Conservation (phyloP, 1,140 invertebrate genomes). For the Sitodiplosis mosellana region DNA sequence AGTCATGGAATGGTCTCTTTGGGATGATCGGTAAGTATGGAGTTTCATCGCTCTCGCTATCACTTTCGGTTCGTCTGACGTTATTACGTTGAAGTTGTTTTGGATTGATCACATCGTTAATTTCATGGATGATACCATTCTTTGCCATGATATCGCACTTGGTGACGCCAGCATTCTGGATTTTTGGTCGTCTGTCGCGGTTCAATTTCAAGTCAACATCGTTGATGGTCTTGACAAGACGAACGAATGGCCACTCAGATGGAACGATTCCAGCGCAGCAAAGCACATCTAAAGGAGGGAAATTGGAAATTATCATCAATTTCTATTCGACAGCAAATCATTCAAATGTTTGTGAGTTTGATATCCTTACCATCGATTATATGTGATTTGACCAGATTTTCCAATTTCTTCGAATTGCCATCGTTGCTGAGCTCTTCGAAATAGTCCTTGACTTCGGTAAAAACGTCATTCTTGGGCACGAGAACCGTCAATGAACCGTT, state of each 20-base stretch:
- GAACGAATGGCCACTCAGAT: slow-evolving; percentile 32
- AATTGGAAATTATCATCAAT: background rate
- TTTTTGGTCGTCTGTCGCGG: slow-evolving; percentile 28
- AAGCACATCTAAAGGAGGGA: slow-evolving; percentile 25
- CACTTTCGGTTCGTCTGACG: too few relatives aligned
- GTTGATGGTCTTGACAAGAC: slow-evolving; percentile 27
- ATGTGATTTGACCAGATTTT: slow-evolving; percentile 19
- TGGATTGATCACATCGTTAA: slow-evolving; percentile 29
- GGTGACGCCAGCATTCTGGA: slow-evolving; percentile 32
- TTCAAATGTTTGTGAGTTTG: background rate
- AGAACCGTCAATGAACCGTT: slow-evolving; percentile 31
- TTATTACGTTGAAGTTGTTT: background rate
- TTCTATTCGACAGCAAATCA: background rate
- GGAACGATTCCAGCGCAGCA: slow-evolving; percentile 37
- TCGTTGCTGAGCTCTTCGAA: slow-evolving; percentile 10
- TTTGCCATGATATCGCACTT: slow-evolving; percentile 36
- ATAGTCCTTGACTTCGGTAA: slow-evolving; percentile 27
- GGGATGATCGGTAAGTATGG: too few relatives aligned
- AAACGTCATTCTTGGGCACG: slow-evolving; percentile 44
- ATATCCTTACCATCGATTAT: slow-evolving; percentile 12
- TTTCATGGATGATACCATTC: slow-evolving; percentile 38
- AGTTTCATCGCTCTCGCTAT: too few relatives aligned
- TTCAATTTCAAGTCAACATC: slow-evolving; percentile 28
- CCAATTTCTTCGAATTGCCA: slow-evolving; percentile 8
- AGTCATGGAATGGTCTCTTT: too few relatives aligned